Evolutionary conservation across 1,140 invertebrate species (phyloP).

Genomic region (Druon quercuslanigerum): DNA sequence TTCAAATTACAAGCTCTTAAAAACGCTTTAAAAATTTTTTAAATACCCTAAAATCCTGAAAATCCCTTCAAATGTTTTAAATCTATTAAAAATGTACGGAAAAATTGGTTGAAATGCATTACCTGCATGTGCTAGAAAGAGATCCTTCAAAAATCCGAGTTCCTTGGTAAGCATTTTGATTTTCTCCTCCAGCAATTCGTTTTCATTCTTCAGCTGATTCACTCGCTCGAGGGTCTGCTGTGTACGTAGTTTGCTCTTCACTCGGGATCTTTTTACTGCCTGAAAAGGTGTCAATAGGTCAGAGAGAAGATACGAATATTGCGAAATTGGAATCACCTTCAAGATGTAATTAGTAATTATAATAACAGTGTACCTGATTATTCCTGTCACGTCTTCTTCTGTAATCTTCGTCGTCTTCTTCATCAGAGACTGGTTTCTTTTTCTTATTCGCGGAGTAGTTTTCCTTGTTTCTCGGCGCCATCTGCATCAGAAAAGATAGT

Average conservation of each 20-base stretch:
- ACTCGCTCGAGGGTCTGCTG: slow-evolving; percentile 88
- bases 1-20: too few species aligned
- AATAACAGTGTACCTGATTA: slow-evolving; percentile 80
- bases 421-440: slow-evolving; percentile 70
- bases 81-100: too few species aligned
- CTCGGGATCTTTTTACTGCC: slow-evolving; percentile 92
- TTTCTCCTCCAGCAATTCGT: slow-evolving; percentile 89
- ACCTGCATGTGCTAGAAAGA: slow-evolving; percentile 89
- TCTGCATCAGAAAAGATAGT: slow-evolving; percentile 53
- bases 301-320: slow-evolving; percentile 26
- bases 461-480: slow-evolving; percentile 75
- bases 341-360: slow-evolving; percentile 24
- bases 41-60: too few species aligned
- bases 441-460: slow-evolving; percentile 58
- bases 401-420: slow-evolving; percentile 87
- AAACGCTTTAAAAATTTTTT: too few species aligned
- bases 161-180: slow-evolving; percentile 91
- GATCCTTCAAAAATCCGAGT: slow-evolving; percentile 88
- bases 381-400: slow-evolving; percentile 87
- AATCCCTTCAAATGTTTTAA: too few species aligned
- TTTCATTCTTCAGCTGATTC: slow-evolving; percentile 86
- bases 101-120: slow-evolving; percentile 56
- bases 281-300: slow-evolving; percentile 66
- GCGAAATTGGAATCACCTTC: slow-evolving; percentile 15
- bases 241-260: slow-evolving; percentile 89